phyloP scores from a whole-genome alignment of 1,140 invertebrate species.

The Microvelia longipes region DNA sequence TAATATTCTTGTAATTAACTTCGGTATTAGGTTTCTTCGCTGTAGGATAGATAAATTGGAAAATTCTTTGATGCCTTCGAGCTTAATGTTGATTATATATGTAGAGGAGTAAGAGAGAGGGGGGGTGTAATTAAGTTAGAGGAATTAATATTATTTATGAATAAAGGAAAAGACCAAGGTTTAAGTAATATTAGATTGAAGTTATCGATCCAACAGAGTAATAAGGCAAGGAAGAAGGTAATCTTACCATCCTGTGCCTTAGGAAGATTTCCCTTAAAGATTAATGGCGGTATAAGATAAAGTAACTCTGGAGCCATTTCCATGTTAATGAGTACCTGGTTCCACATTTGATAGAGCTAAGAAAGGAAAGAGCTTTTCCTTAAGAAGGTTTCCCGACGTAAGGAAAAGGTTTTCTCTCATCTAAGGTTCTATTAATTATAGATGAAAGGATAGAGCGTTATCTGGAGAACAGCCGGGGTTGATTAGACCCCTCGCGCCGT shows the following conservation, averaged over 20 bases:
- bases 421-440: slow-evolving; percentile 4
- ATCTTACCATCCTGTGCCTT: neutral
- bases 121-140: neutral
- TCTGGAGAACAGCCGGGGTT: neutral
- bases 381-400: no score
- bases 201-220: neutral
- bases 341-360: neutral
- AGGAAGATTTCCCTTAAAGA: slow-evolving; percentile 3
- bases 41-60: no score
- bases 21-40: no score
- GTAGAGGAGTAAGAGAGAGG: neutral
- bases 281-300: neutral
- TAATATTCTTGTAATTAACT: no score
- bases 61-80: neutral
- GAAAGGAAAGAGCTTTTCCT: no score
- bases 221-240: neutral
- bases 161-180: neutral
- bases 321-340: slow-evolving; percentile 1
- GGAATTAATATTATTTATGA: neutral
- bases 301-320: neutral
- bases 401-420: no score
- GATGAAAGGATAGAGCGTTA: neutral
- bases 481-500: neutral
- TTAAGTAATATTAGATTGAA: neutral
- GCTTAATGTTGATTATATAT: neutral